Evolutionary conservation across 92 coral and sea anemone species (phyloP), one percentile per base, ranked within the genome.

Genomic region (Porites lobata): DNA sequence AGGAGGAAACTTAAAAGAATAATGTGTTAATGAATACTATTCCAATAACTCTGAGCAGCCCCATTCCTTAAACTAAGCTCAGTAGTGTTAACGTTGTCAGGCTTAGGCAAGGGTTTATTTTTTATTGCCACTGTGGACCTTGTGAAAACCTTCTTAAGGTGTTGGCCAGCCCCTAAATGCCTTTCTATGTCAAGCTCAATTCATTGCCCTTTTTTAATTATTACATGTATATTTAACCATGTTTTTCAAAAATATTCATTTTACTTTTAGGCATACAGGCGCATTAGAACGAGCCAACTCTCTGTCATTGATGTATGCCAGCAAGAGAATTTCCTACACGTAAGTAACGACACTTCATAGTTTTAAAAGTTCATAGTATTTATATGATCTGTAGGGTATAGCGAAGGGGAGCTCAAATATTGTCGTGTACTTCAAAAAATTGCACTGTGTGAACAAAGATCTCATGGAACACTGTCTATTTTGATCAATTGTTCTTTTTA

Each of bases 211-310:
- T 29, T 2, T 29, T 29, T 29, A 29, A 29, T 29, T 29, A 29
- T 29, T 29, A 29, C 32, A 29, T 29, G 32, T 29, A 29, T 29
- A 29, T 29, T 29, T 29, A 38, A 38, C 47, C 47, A 38, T 38
- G 47, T 38, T 38, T 38, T 38, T 38, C 47, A 38, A 38, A 29
- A 38, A 38, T 38, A 38, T 38, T 38, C 5, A 38, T 38, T 3
- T 38, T 38, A 38, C 47, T 38, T 38, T 85, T 69, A 86, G 91
- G 52, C 91, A 87, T 65, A 82, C 92, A 29, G 92, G 92, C 3
- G 65, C 64, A 19, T 75, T 83, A 26, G 88, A 82, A 67, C 11
- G 88, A 10, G 88, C 77, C 1, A 82, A 83, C 76, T 54, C 73
- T 12, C 50, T 89, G 84, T 83, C 92, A 9, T 59, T 82, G 74